A percentile compares a stretch with the other conserved stretches of the same genome.
These are phyloP conservation scores for Chymomyza amoena DNA, from an alignment of 2,888 invertebrate species.

Conservation along the genomic window DNA sequence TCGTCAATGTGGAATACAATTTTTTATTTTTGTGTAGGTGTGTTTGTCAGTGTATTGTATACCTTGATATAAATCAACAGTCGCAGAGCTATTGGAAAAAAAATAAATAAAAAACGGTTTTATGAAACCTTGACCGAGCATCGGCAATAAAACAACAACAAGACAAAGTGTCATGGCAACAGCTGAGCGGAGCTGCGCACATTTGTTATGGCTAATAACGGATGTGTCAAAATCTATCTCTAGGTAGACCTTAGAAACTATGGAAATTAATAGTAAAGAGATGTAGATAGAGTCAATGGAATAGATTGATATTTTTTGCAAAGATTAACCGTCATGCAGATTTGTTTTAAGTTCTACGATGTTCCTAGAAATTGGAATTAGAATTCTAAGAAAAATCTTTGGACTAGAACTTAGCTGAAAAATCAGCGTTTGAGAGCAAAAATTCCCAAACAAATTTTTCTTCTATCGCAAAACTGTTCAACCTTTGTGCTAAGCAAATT, in stretches of 20 bases:
- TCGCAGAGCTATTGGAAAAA: not conserved
- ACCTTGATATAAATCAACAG: not conserved
- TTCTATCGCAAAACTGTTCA: too few relatives aligned
- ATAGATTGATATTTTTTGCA: too few relatives aligned
- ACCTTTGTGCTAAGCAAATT: not conserved
- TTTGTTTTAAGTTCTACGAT: too few relatives aligned
- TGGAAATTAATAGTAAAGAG: not conserved
- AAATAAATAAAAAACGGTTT: not conserved
- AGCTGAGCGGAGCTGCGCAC: not conserved
- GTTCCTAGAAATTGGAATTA: too few relatives aligned
- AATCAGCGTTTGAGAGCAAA: too few relatives aligned
- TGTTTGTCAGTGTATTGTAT: not conserved
- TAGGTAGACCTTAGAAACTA: not conserved
- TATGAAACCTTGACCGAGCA: not conserved
- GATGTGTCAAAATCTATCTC: not conserved
- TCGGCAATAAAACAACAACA: not conserved
- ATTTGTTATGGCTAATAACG: not conserved
- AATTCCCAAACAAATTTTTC: too few relatives aligned
- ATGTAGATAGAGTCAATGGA: too few relatives aligned
- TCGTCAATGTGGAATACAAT: not conserved
- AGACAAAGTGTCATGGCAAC: not conserved
- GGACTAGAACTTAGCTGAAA: too few relatives aligned
- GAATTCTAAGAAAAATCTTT: too few relatives aligned
- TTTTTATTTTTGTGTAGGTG: not conserved
- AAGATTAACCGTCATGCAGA: too few relatives aligned